Conservation (phyloP, 1,140 invertebrate species). For the Anoplophora glabripennis region DNA sequence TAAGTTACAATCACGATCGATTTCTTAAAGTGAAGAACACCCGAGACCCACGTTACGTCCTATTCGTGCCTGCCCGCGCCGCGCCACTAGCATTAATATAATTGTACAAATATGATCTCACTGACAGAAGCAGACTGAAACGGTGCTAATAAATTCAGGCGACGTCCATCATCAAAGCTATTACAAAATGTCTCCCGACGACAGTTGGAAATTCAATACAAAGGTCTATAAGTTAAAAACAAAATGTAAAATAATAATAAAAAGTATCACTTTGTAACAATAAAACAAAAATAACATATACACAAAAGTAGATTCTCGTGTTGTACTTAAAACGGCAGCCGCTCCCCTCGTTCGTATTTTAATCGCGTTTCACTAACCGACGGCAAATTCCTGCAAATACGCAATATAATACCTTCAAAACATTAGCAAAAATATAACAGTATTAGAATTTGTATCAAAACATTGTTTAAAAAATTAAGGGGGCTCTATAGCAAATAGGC, state of each 20-base stretch:
- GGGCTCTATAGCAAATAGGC: no score
- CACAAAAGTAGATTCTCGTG: slow-evolving; percentile 27
- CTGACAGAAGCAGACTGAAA: slow-evolving; percentile 39
- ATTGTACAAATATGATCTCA: slow-evolving; percentile 35
- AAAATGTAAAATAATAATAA: slow-evolving; percentile 36
- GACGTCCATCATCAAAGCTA: slow-evolving; percentile 23
- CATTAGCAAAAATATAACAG: no score
- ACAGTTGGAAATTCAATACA: slow-evolving; percentile 19
- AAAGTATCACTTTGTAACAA: slow-evolving; percentile 47
- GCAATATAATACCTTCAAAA: no score
- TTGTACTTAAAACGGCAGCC: slow-evolving; percentile 8
- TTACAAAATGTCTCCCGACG: slow-evolving; percentile 37
- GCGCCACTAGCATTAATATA: not conserved
- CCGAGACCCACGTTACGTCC: not conserved
- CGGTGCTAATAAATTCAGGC: slow-evolving; percentile 17
- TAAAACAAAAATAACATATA: slow-evolving; percentile 44
- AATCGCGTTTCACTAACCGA: no score
- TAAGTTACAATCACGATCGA: no score
- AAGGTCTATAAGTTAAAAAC: slow-evolving; percentile 31
- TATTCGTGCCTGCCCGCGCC: not conserved
- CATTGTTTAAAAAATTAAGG: no score
- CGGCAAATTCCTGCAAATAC: no score
- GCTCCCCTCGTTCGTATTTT: no score
- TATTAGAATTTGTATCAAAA: no score
- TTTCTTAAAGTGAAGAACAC: no score